Evolutionary conservation across 2,797 vertebrate species (phyloP).

Genomic region (Artibeus lituratus): DNA sequence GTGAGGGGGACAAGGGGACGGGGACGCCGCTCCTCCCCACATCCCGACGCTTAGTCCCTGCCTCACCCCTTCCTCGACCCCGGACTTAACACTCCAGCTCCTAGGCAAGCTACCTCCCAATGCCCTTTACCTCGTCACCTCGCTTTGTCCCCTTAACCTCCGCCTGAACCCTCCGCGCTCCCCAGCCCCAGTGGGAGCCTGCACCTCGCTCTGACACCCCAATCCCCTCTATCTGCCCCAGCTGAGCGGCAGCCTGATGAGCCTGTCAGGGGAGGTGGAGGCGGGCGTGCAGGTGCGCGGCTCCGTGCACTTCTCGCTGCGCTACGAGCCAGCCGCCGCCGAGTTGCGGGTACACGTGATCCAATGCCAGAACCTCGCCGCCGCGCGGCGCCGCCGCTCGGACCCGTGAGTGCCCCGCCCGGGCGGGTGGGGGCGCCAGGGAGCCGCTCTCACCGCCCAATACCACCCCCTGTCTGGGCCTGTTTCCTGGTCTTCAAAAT

Average conservation of each 20-base stretch:
- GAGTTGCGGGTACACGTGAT: conserved; percentile 90
- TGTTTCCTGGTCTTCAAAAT: not conserved
- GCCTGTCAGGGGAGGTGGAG: conserved; percentile 92
- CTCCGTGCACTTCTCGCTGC: conserved; percentile 89
- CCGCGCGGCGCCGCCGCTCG: conserved; percentile 89
- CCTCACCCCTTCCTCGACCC: not conserved
- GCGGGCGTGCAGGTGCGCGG: conserved; percentile 90
- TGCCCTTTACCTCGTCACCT: not conserved
- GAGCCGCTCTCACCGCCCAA: not conserved
- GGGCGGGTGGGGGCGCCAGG: not conserved
- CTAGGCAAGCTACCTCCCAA: not conserved
- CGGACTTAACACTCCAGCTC: not conserved
- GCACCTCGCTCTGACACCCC: not conserved
- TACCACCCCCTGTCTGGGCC: not conserved
- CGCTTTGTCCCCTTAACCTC: accelerated
- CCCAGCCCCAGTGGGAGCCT: not conserved
- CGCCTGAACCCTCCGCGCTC: not conserved
- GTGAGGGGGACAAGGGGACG: conserved; percentile 48
- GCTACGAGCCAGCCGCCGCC: conserved; percentile 84
- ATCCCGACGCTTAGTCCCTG: not conserved
- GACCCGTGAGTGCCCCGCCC: conserved; percentile 89
- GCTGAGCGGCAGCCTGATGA: conserved; percentile 94
- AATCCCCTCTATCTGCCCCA: conserved; percentile 56
- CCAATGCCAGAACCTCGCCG: conserved; percentile 91
- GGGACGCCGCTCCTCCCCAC: not conserved